Conservation (phyloP, 2,113 vertebrate species). For the Hoplias malabaricus region DNA sequence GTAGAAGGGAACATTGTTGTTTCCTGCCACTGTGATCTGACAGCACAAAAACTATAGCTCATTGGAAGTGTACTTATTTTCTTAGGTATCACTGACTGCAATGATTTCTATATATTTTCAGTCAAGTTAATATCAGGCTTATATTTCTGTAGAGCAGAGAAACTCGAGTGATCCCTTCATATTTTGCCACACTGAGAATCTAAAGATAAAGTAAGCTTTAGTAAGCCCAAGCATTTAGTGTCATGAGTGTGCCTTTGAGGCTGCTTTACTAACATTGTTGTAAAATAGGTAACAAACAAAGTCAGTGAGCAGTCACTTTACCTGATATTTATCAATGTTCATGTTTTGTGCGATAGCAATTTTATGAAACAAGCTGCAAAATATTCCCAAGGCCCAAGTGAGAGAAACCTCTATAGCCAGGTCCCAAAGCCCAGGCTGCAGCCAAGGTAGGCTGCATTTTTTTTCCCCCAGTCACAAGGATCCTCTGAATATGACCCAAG, state of each 20-base stretch:
- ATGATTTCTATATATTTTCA: not conserved
- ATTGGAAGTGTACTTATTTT: slow-evolving; percentile 29
- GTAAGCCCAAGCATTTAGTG: too few species aligned
- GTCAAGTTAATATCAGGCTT: not conserved
- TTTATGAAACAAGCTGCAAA: not conserved
- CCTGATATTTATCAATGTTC: not conserved
- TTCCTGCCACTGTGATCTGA: slow-evolving; percentile 32
- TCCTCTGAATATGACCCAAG: not conserved
- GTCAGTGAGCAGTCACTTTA: not conserved
- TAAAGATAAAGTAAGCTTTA: too few species aligned
- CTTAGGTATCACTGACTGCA: not conserved
- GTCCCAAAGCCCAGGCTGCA: too few species aligned
- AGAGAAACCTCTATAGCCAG: not conserved
- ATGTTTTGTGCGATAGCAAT: not conserved
- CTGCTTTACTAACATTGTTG: not conserved
- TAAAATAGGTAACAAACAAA: not conserved
- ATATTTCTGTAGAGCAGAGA: not conserved
- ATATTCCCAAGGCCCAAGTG: not conserved
- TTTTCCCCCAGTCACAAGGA: not conserved
- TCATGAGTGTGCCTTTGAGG: not conserved
- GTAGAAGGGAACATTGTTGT: slow-evolving; percentile 19
- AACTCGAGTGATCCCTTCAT: not conserved
- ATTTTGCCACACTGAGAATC: not conserved
- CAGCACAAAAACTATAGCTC: slow-evolving; percentile 16
- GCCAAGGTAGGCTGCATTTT: too few species aligned